Evolutionary conservation across 2,113 vertebrate species (phyloP).

Genomic region (Chaetops frenatus): DNA sequence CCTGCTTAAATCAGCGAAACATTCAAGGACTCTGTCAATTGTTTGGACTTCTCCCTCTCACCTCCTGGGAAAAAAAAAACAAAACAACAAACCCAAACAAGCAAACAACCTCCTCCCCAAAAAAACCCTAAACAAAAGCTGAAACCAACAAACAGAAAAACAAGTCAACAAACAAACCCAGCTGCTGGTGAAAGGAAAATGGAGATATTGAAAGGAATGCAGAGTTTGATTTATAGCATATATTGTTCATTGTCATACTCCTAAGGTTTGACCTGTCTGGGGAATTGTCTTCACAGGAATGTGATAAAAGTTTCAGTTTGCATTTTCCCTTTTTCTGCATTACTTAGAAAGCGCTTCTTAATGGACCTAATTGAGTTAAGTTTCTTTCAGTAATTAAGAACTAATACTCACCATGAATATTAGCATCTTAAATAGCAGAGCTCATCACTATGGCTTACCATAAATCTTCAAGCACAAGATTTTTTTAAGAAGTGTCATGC

Average conservation of each 20-base stretch:
- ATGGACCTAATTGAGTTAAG: neutral
- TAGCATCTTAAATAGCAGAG: neutral
- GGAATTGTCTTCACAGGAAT: neutral
- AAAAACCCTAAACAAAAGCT: neutral
- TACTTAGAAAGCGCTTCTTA: neutral
- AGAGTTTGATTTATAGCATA: neutral
- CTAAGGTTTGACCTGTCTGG: neutral
- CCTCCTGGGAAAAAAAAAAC: accelerated
- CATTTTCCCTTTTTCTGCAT: neutral
- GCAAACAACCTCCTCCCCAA: neutral
- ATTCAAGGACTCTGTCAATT: neutral
- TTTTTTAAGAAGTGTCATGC: neutral
- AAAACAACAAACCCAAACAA: neutral
- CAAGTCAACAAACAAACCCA: neutral
- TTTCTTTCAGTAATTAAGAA: neutral
- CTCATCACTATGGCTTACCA: neutral
- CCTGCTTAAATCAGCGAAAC: neutral
- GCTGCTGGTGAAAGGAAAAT: neutral
- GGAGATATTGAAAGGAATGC: neutral
- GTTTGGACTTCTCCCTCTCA: neutral
- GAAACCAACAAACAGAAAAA: neutral
- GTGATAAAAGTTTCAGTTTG: neutral
- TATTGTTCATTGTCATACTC: neutral
- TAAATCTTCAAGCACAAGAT: neutral
- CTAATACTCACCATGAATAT: neutral